Base-by-base conservation (phyloP, 2,888 invertebrate genomes). In the Cataglyphis altisquamis region DNA sequence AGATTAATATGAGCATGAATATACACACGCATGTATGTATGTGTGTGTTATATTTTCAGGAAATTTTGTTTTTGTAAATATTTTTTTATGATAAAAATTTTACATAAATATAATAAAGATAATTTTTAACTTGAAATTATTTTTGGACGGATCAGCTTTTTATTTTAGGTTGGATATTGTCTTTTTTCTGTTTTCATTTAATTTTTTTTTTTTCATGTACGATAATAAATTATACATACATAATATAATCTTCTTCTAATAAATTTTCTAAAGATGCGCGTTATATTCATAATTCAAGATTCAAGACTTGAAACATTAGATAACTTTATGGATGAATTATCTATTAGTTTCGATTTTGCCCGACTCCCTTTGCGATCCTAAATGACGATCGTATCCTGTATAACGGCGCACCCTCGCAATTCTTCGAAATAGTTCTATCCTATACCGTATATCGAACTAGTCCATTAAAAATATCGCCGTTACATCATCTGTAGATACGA, bases 351-450 rank as follows among this genome's bases (percentile, higher is more conserved):
- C 78, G 74, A 55, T 70, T 36, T n/a, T 63, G 62, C 73, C 81
- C 64, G 87, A 86, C 68, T 74, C 73, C 80, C 62, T 86, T 82
- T 45, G 83, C 63, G 78, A 81, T 87, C 75, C 64, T 83, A 88
- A 90, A 87, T 64, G 72, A 86, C 66, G 72, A 63, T 75, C 64
- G 72, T 83, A 82, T 86, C 80, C 83, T 81, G 82, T 72, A 83
- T 85, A 89, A 82, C 73, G 87, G 64, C 87, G 48, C 89, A 72
- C 89, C 89, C 88, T 75, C 6, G 10, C 84, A 48, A 87, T 88
- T 87, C 88, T 62, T 67, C 39, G 84, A 88, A 88, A 88, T 82
- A 78, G 62, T 74, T 80, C 84, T 81, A 68, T 81, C 60, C 83
- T 85, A 85, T 82, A 82, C 85, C 78, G 67, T 52, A 9, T 57